phyloP scores from a whole-genome alignment of 2,113 vertebrate genomes.

The Tachycineta bicolor region DNA sequence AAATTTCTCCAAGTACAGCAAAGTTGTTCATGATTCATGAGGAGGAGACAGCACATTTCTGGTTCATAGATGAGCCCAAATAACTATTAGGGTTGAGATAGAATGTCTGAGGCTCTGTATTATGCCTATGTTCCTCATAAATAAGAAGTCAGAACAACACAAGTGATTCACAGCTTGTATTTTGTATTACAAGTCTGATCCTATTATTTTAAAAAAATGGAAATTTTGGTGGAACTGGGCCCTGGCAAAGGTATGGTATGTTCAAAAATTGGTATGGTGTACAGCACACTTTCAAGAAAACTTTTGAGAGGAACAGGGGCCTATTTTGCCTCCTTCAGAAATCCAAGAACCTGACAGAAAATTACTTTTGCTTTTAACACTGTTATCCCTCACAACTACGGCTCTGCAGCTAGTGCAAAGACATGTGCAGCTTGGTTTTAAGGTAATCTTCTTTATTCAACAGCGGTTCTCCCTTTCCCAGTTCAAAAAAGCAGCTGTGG shows the following conservation, averaged over 20 bases:
- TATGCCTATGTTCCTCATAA: neutral
- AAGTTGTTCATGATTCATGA: neutral
- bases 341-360: neutral
- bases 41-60: neutral
- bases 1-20: neutral
- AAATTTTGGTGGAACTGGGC: neutral
- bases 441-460: neutral
- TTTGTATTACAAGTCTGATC: neutral
- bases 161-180: neutral
- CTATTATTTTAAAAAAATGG: neutral
- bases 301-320: neutral
- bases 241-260: neutral
- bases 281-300: neutral
- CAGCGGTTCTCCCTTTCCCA: neutral
- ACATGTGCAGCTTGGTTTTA: neutral
- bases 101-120: neutral
- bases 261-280: neutral
- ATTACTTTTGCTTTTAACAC: neutral
- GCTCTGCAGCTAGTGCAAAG: neutral
- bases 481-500: conserved; percentile 12
- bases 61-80: neutral
- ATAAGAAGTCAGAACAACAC: neutral
- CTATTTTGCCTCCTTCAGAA: neutral
- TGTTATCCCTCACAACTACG: neutral
- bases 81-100: neutral